Base-by-base conservation (phyloP, 64 coral and sea anemone species). In the Stylophora pistillata region DNA sequence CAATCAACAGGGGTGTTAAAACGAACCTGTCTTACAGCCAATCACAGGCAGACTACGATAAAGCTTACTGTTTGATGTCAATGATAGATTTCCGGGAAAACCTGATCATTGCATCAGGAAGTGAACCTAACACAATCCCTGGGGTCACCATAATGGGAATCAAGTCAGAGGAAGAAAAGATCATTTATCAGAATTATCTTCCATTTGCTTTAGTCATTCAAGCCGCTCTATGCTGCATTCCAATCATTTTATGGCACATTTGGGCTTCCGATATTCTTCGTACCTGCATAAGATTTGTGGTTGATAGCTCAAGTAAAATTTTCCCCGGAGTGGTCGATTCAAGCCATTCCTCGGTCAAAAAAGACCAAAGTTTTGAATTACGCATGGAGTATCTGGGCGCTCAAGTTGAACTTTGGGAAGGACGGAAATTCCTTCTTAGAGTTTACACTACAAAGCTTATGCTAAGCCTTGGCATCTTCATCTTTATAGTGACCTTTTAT, bases 201-300 rank as follows among this genome's bases (percentile, higher is more conserved):
- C 95, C 95, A 10, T 89, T 89, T 53, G 91, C 85, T 15, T 93
- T 97, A 21, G 27, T 89, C 12, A 81, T 97, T 21, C 91, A 97
- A 82, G 91, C 95, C 17, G 30, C 89, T 28, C 23, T 97, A 13
- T 93, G 85, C 25, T 89, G 77, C 30, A 66, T 78, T 53, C 95
- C 95, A 4, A 21, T 81, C 28, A 41, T 90, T 14, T 27, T 97
- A 23, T 97, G 95, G 95, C 74, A 79, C 10, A 88, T 81, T 3
- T 97, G 88, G 37, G 73, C 75, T 15, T 57, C 65, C 1, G 95
- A 93, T 60, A 77, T 79, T 15, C 85, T 97, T 18, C 53, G 76
- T n/a, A 76, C 90, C 47, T 76, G 80, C 18, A 81, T 97, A 15
- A 87, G 72, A 77, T 88, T 92, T 52, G 81, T 97, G 5, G 77